phyloP scores from a whole-genome alignment of 2,797 vertebrate genomes.

The Falco biarmicus region DNA sequence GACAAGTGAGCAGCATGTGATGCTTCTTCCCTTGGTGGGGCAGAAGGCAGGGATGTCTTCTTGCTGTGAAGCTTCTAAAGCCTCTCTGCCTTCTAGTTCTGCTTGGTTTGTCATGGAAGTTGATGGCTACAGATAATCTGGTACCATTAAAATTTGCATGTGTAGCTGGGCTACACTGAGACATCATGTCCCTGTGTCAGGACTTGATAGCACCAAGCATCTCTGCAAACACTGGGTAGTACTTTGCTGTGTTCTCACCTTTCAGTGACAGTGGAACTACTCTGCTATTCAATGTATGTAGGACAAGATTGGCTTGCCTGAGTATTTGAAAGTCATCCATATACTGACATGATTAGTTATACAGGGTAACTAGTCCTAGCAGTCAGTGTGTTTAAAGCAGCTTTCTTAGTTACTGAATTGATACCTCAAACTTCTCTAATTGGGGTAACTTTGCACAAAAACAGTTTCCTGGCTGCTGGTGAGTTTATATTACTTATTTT shows the following conservation, averaged over 20 bases:
- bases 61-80: neutral
- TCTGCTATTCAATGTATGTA: neutral
- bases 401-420: neutral
- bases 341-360: neutral
- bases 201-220: neutral
- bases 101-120: neutral
- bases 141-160: neutral
- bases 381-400: neutral
- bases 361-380: neutral
- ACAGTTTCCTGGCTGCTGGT: neutral
- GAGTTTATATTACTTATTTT: neutral
- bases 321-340: neutral
- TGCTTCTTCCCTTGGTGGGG: neutral
- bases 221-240: neutral
- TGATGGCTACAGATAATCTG: neutral
- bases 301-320: neutral
- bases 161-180: neutral
- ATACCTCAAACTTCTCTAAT: neutral
- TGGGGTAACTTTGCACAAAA: neutral
- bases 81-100: neutral
- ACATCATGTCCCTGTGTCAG: rapidly evolving
- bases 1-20: neutral
- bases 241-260: neutral
- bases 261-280: neutral
- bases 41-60: neutral